Evolutionary conservation across 2,797 vertebrate species (phyloP), one percentile per base, ranked within the genome.

Genomic region (Sebastiscus tertius): DNA sequence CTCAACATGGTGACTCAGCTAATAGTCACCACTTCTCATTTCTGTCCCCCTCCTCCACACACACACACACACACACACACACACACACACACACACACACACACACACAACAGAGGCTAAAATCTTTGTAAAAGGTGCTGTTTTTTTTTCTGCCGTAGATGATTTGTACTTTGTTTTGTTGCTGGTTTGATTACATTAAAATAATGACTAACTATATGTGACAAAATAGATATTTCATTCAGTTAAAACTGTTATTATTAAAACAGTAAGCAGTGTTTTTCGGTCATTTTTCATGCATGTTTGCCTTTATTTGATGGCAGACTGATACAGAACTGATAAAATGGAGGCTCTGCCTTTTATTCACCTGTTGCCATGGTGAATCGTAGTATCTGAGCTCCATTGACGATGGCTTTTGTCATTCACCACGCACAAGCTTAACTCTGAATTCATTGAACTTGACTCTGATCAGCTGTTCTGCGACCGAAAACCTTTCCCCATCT

Each of bases 1-100:
- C 85, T 77, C 84, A 86, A 33, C 62, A 4, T 14, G 59, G 87
- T 93, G 91, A 94, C 89, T 92, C 89, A 93, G 82, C 85, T 76
- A 66, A 75, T 49, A 86, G 83, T 92, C 91, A 92, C 86, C 77
- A 76, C 81, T 93, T 90, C 83, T 90, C 76, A 67, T 90, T 87
- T 87, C 49, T 90, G 76, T 77, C 72, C 75, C 73, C 74, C 81
- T 82, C 82, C 79, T 80, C 73, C 81, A 71, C 86, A 83, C 46
- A 58, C 29, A 67, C 74, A 71, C 49, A 75, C 61, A 65, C n/a
- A n/a, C n/a, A n/a, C n/a, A n/a, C n/a, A n/a, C n/a, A n/a, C n/a
- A n/a, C n/a, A n/a, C n/a, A n/a, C n/a, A n/a, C n/a, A n/a, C n/a
- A n/a, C n/a, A n/a, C n/a, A n/a, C 81, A 71, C 86, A 83, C 46